A percentile compares a stretch with the other conserved stretches of the same genome.
phyloP scores from a whole-genome alignment of 2,888 invertebrate species.

The Sinelater perroti region DNA sequence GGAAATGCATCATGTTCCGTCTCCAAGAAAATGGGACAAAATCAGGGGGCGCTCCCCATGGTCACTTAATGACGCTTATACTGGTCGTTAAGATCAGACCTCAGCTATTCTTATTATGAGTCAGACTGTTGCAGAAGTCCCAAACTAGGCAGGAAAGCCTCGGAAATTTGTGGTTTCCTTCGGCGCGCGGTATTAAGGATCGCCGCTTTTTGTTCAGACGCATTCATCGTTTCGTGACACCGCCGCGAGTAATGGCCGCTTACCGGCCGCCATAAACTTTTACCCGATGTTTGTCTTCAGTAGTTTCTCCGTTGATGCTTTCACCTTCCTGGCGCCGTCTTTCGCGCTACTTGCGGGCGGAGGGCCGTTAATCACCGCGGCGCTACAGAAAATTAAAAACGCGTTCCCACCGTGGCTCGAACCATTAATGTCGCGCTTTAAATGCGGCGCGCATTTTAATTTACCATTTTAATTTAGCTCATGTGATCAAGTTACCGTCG shows the following conservation, averaged over 20 bases:
- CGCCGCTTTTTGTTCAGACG: slow-evolving; percentile 40
- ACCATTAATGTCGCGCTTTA: slow-evolving; percentile 30
- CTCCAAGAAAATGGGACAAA: slow-evolving; percentile 47
- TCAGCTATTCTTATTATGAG: slow-evolving; percentile 48
- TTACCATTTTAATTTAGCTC: slow-evolving; percentile 41
- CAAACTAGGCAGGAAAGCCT: slow-evolving; percentile 28
- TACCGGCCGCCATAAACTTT: slow-evolving; percentile 45
- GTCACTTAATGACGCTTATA: slow-evolving; percentile 59
- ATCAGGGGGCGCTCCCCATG: slow-evolving; percentile 49
- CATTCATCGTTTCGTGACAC: slow-evolving; percentile 41
- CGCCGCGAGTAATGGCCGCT: slow-evolving; percentile 37
- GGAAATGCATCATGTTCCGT: slow-evolving; percentile 53
- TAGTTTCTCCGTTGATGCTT: slow-evolving; percentile 38
- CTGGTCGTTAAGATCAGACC: slow-evolving; percentile 51
- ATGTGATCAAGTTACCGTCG: slow-evolving; percentile 45
- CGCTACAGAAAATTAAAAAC: slow-evolving; percentile 17
- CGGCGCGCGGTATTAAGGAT: slow-evolving; percentile 25
- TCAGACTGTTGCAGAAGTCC: slow-evolving; percentile 42
- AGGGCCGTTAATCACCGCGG: slow-evolving; percentile 10
- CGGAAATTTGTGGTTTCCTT: slow-evolving; percentile 23
- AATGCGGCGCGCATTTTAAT: slow-evolving; percentile 43
- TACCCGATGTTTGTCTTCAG: slow-evolving; percentile 45
- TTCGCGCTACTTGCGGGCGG: slow-evolving; percentile 1
- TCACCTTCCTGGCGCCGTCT: slow-evolving; percentile 18
- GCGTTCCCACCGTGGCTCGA: slow-evolving; percentile 22